Percentiles rank a stretch among this genome's conserved stretches.
phyloP scores from a whole-genome alignment of 2,888 invertebrate genomes.

The Pilophorus perplexus region DNA sequence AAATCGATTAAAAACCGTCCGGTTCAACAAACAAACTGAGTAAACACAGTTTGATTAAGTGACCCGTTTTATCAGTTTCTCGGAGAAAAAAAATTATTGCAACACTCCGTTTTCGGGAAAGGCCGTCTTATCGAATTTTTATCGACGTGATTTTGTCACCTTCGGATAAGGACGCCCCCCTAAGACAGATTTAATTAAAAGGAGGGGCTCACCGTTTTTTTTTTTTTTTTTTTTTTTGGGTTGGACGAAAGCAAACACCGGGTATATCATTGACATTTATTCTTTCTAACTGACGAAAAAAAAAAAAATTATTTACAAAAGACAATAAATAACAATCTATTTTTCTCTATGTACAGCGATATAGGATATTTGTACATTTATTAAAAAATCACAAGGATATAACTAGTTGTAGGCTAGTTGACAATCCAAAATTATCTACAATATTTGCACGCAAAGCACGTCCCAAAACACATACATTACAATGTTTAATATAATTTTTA shows the following conservation, averaged over 20 bases:
- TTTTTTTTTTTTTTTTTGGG: conserved; percentile 32
- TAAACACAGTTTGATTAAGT: conserved; percentile 36
- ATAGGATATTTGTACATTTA: conserved; percentile 23
- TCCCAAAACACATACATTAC: background rate
- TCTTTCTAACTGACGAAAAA: conserved; percentile 32
- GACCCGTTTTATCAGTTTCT: conserved; percentile 27
- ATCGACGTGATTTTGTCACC: conserved; percentile 33
- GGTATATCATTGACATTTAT: conserved; percentile 37
- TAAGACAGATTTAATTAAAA: conserved; percentile 29
- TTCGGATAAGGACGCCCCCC: conserved; percentile 13
- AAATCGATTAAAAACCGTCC: conserved; percentile 25
- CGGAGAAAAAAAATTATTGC: conserved; percentile 23
- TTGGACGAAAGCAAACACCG: conserved; percentile 27
- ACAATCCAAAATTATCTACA: conserved; percentile 32
- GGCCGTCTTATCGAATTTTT: conserved; percentile 20
- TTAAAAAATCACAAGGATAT: conserved; percentile 23
- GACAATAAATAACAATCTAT: conserved; percentile 46
- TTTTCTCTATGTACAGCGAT: conserved; percentile 43
- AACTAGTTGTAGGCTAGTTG: conserved; percentile 23
- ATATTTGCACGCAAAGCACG: conserved; percentile 26
- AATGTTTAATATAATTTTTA: no score
- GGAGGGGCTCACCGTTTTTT: no score
- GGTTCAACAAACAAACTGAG: conserved; percentile 24
- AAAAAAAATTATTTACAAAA: conserved; percentile 44
- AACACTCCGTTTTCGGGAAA: conserved; percentile 12